Evolutionary conservation across 1,140 invertebrate genomes (phyloP).

Genomic region (Ptiloglossa arizonensis): DNA sequence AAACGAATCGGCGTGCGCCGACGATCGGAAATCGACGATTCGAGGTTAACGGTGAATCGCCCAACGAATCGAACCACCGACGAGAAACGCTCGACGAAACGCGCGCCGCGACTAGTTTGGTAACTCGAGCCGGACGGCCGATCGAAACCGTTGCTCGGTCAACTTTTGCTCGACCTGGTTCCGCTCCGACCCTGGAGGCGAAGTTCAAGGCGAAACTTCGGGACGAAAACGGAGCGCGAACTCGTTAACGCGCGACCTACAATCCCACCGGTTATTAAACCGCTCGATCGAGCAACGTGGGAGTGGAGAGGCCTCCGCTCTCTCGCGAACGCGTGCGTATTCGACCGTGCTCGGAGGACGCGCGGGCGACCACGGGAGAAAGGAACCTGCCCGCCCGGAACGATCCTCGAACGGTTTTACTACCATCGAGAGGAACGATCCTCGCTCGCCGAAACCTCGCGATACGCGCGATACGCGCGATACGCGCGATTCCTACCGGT

Average conservation of each 20-base stretch:
- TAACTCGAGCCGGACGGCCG: conserved; percentile 18
- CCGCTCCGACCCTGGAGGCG: conserved; percentile 11
- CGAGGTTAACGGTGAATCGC: conserved; percentile 21
- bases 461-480: no score
- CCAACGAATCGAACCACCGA: conserved; percentile 25
- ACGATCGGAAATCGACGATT: background rate
- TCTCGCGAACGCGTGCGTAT: no score
- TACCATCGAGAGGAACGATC: no score
- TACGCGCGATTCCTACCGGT: no score
- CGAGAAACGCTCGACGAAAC: conserved; percentile 31
- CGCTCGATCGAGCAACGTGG: no score
- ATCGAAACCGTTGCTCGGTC: conserved; percentile 46
- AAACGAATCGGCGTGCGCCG: background rate
- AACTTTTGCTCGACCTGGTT: conserved; percentile 36
- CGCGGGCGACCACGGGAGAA: no score
- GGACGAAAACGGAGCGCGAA: background rate
- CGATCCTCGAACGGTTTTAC: no score
- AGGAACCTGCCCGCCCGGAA: no score
- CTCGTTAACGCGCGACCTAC: background rate
- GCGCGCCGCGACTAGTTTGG: conserved; percentile 36
- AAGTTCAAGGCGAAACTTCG: conserved; percentile 32
- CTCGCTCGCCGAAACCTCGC: no score
- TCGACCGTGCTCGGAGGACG: no score
- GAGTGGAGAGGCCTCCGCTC: no score
- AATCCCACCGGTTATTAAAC: background rate